Evolutionary conservation across 2,113 vertebrate genomes (phyloP).

Genomic region (Clarias magur): DNA sequence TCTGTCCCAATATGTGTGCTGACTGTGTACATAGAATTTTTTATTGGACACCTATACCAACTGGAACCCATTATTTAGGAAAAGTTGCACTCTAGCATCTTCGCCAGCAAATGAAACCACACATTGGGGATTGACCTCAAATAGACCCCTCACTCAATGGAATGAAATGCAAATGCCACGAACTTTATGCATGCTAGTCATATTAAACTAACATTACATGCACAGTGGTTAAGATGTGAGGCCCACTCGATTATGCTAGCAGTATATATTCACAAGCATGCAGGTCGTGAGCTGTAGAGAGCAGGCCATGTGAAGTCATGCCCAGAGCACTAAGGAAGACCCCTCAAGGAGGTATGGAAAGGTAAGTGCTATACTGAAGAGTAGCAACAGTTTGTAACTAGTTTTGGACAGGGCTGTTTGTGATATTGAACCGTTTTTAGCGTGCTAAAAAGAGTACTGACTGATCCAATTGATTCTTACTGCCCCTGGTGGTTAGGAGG

Average conservation of each 20-base stretch:
- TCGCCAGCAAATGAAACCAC: background rate
- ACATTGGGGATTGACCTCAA: background rate
- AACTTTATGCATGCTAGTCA: no score
- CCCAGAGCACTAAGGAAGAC: background rate
- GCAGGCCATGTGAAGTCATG: background rate
- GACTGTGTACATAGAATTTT: background rate
- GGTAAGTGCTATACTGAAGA: background rate
- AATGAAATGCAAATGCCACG: no score
- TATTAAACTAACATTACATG: background rate
- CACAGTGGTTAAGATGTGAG: background rate
- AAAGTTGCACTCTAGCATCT: background rate
- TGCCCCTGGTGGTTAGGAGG: background rate
- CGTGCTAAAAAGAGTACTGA: background rate
- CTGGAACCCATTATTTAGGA: background rate
- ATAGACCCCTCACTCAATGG: no score
- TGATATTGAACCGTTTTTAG: background rate
- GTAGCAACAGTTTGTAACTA: no score
- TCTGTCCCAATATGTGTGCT: background rate
- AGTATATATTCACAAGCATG: background rate
- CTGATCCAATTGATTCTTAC: background rate
- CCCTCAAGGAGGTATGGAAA: background rate
- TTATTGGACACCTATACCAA: background rate
- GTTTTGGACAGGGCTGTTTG: background rate
- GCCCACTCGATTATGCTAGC: no score
- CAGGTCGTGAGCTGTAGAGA: background rate